phyloP scores from a whole-genome alignment of 2,888 invertebrate genomes.

The Leptodirus hochenwartii region DNA sequence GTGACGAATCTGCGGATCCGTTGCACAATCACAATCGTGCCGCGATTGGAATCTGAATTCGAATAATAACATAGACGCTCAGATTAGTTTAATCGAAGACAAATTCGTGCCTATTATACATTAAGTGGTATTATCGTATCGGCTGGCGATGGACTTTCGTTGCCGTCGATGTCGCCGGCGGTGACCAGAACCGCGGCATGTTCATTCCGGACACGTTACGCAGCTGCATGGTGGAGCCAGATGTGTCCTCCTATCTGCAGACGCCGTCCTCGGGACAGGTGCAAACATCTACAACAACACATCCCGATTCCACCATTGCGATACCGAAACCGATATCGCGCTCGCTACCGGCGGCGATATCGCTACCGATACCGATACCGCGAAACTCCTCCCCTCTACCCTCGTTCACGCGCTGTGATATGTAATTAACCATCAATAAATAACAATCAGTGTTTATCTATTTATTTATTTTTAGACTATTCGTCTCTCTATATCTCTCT shows the following conservation, averaged over 20 bases:
- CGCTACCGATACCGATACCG: slow-evolving; percentile 14
- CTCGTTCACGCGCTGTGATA: slow-evolving; percentile 30
- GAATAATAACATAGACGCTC: no score
- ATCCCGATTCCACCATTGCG: no score
- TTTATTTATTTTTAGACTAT: slow-evolving; percentile 1
- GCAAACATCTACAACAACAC: no score
- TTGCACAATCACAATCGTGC: no score
- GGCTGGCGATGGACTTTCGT: slow-evolving; percentile 22
- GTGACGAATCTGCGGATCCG: no score
- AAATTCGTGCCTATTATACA: slow-evolving; percentile 1
- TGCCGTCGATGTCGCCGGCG: slow-evolving; percentile 25
- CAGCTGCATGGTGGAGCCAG: slow-evolving; percentile 91
- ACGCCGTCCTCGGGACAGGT: slow-evolving; percentile 93
- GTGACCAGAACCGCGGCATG: slow-evolving; percentile 45
- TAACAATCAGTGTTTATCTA: slow-evolving; percentile 28
- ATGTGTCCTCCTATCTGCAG: slow-evolving; percentile 87
- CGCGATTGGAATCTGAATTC: no score
- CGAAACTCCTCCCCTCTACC: no score
- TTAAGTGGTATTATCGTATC: no score
- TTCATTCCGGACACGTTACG: slow-evolving; percentile 85
- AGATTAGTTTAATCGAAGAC: no score
- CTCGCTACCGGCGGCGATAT: no score
- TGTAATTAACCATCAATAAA: slow-evolving; percentile 34
- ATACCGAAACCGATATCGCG: slow-evolving; percentile 20
- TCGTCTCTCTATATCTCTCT: no score